Evolutionary conservation across 2,113 vertebrate species (phyloP), one percentile per base, ranked within the genome.

Genomic region (Sinocyclocheilus grahami): DNA sequence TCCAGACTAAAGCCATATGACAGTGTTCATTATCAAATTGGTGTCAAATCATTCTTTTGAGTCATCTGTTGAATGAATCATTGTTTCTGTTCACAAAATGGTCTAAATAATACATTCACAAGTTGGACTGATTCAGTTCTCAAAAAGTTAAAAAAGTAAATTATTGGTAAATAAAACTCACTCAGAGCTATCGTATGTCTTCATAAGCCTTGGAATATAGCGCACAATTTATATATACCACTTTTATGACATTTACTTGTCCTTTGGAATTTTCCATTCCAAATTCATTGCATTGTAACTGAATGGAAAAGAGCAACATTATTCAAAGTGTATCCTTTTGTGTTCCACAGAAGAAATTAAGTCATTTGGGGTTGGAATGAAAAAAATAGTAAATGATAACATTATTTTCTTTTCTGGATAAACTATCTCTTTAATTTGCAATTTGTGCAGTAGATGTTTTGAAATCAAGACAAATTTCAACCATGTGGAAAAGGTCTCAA

Each of bases 401-500:
- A 74, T 74, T 74, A 4, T 18, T 39, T 37, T 4, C 0, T 42
- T 42, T 39, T 63, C n/a, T 24, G 22, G 55, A 58, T 63, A n/a
- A 63, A 4, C 60, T 24, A 62, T 71, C 3, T 1, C 18, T 39
- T 72, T 20, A 16, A 9, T 37, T 78, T 18, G 42, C 24, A 78
- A 11, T 78, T 33, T 78, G 24, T 37, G 51, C 18, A 79, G 30
- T 12, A 24, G 20, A 37, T 62, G 18, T 79, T 60, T 55, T 79
- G 16, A 39, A 62, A 80, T 80, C 5, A 80, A 42, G 55, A 63
- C 22, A 62, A 24, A 62, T 79, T 58, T 79, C 51, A 37, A 20
- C 33, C 16, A 37, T 10, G 5, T 37, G 2, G 12, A 33, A 55
- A 7, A 1, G 16, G 10, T 74, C 13, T 22, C 20, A 22, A 37